These are phyloP conservation scores for Colletes latitarsis DNA, from an alignment of 1,140 invertebrate genomes.

Conservation along the genomic window DNA sequence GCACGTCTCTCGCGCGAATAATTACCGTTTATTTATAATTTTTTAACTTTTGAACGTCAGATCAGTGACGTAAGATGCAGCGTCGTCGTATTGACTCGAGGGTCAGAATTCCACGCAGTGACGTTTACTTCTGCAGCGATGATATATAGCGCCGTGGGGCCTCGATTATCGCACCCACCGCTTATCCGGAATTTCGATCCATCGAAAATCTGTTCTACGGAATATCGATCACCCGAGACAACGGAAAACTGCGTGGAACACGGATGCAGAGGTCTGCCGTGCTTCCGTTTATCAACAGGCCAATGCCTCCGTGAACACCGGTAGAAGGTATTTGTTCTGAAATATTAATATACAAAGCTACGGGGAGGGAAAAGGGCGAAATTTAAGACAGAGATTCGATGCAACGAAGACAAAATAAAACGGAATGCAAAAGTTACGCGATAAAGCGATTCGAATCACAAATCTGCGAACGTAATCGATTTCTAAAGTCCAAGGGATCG, in stretches of 20 bases:
- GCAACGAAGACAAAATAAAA: no score
- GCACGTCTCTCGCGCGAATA: not conserved
- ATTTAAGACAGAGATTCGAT: not conserved
- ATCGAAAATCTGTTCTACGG: slow-evolving; percentile 44
- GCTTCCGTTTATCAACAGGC: slow-evolving; percentile 28
- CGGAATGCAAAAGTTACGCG: no score
- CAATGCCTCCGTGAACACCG: slow-evolving; percentile 16
- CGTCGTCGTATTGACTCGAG: not conserved
- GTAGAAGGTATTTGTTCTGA: slow-evolving; percentile 11
- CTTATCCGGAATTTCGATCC: slow-evolving; percentile 41
- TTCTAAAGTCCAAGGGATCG: no score
- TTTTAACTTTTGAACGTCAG: no score
- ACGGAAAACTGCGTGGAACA: not conserved
- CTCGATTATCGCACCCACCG: slow-evolving; percentile 40
- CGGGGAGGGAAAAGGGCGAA: not conserved
- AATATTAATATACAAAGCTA: slow-evolving; percentile 25
- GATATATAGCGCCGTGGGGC: slow-evolving; percentile 13
- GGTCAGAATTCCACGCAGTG: not conserved
- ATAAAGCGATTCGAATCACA: no score
- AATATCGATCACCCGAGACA: slow-evolving; percentile 33
- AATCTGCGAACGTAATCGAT: no score
- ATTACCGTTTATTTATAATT: no score
- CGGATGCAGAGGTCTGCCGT: not conserved
- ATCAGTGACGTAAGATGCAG: no score
- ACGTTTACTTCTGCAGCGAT: slow-evolving; percentile 26